Conservation (phyloP, 2,113 vertebrate species). For the Synodontis membranacea region DNA sequence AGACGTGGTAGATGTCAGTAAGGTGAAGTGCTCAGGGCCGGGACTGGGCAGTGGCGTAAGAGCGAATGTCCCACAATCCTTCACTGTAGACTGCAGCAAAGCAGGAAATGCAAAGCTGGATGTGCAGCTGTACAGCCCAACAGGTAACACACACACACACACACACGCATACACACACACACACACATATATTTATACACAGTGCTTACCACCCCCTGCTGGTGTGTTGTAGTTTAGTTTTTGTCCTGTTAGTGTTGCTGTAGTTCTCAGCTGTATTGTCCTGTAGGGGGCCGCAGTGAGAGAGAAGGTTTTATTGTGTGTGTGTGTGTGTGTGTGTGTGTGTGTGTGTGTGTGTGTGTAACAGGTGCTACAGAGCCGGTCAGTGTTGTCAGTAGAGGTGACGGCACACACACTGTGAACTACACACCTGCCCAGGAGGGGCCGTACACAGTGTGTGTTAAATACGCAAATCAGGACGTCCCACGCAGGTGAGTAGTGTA, state of each 20-base stretch:
- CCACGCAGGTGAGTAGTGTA: slow-evolving; percentile 82
- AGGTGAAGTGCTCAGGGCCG: slow-evolving; percentile 90
- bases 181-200: background rate
- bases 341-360: slow-evolving; percentile 7
- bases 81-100: slow-evolving; percentile 84
- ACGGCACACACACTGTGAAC: slow-evolving; percentile 88
- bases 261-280: background rate
- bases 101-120: slow-evolving; percentile 86
- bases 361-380: slow-evolving; percentile 84
- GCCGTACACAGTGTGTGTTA: slow-evolving; percentile 87
- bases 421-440: slow-evolving; percentile 88
- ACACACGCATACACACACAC: background rate
- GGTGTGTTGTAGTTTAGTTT: background rate
- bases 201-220: background rate
- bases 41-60: slow-evolving; percentile 85
- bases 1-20: slow-evolving; percentile 86
- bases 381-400: slow-evolving; percentile 85
- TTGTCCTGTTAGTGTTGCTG: background rate
- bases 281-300: background rate
- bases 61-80: slow-evolving; percentile 86
- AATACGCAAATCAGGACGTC: slow-evolving; percentile 89
- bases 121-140: slow-evolving; percentile 84
- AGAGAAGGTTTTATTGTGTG: background rate
- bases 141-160: slow-evolving; percentile 70
- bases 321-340: background rate